Evolutionary conservation across 1,140 invertebrate species (phyloP), one percentile per base, ranked within the genome.

Genomic region (Dryas iulia): DNA sequence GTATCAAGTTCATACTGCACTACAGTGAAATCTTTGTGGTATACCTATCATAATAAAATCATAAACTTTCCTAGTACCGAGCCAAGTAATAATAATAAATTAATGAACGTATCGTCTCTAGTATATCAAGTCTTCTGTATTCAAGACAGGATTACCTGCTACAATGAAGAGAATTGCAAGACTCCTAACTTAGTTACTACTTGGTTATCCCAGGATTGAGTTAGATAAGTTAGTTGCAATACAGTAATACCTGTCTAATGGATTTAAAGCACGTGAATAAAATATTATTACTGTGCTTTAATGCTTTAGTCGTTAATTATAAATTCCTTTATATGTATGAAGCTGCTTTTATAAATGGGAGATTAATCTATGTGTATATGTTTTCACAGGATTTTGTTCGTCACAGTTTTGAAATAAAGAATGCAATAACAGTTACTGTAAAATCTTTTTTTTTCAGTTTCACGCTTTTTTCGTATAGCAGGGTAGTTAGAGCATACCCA

Each of bases 161-260:
- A 62, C 66, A 56, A 52, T 23, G 54, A 56, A 26, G 61, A 21
- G 66, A 14, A 67, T 61, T 31, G 47, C 47, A 58, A 69, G 66
- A 61, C 59, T 58, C 24, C 52, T 12, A 69, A 69, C 59, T 62
- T 47, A 62, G 59, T 62, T 62, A 39, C 30, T 31, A 67, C 39
- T 54, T 54, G 24, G 58, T 58, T 39, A 68, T 24, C 59, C 47
- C 28, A 14, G 33, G 59, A 69, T 30, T 56, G 53, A 62, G 66
- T 69, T 69, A 58, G 14, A 30, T 23, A 35, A 69, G 59, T 69
- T 69, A 47, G 24, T n/a, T 31, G 14, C 52, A 23, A 52, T 66
- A 23, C 30, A 30, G 65, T 59, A 35, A 33, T 60, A 52, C 12
- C 58, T 26, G 52, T 56, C 57, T 59, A 63, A 63, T 63, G 52